phyloP scores from a whole-genome alignment of 2,888 invertebrate species.

The Hipparchia sbordonii region DNA sequence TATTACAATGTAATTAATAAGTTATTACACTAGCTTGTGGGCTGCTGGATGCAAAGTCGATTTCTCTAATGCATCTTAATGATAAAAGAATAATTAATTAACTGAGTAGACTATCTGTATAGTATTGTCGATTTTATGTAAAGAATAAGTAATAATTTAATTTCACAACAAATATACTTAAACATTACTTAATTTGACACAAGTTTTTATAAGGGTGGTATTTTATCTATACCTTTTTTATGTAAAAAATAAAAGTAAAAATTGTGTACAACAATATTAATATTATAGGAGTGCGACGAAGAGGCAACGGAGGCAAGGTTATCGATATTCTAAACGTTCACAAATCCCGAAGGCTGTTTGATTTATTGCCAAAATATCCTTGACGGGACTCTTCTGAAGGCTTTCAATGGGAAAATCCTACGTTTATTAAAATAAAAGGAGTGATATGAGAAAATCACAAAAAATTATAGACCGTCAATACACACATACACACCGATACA shows the following conservation, averaged over 20 bases:
- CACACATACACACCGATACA: too few relatives aligned
- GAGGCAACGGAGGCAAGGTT: conserved; percentile 46
- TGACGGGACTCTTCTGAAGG: conserved; percentile 33
- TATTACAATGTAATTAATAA: too few relatives aligned
- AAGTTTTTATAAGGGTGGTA: not conserved
- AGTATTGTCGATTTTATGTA: too few relatives aligned
- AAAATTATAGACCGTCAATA: not conserved
- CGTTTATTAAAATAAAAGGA: conserved; percentile 7
- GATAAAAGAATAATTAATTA: too few relatives aligned
- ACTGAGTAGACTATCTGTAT: too few relatives aligned
- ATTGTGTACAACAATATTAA: not conserved
- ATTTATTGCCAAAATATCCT: conserved; percentile 66
- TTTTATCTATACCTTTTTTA: not conserved
- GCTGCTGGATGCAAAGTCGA: too few relatives aligned
- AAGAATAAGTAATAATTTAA: too few relatives aligned
- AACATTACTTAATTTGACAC: too few relatives aligned
- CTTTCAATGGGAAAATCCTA: not conserved
- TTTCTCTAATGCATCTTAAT: too few relatives aligned
- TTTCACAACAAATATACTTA: too few relatives aligned
- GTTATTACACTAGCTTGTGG: too few relatives aligned
- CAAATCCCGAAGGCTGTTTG: conserved; percentile 63
- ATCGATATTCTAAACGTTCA: conserved; percentile 56
- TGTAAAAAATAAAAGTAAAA: not conserved
- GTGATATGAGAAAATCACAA: not conserved
- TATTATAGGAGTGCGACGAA: not conserved